Evolutionary conservation across 2,797 vertebrate species (phyloP).

Genomic region (Sebastes diploproa): DNA sequence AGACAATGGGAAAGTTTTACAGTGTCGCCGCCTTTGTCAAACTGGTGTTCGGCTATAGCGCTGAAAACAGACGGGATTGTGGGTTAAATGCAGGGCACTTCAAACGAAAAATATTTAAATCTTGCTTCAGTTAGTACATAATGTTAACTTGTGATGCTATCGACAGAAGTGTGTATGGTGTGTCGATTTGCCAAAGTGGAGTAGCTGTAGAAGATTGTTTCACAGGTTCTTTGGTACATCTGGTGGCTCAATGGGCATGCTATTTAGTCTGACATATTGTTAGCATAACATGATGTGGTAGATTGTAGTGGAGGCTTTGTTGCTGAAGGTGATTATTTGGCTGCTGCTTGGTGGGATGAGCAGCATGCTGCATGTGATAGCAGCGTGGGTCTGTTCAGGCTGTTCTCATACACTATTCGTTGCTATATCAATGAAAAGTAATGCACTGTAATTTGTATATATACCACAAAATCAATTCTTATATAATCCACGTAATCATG

Average conservation of each 20-base stretch:
- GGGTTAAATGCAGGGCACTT: conserved; percentile 54
- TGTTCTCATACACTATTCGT: too few species aligned
- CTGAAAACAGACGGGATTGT: conserved; percentile 37
- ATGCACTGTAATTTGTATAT: too few species aligned
- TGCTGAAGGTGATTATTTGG: neutral
- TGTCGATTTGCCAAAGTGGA: neutral
- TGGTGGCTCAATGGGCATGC: neutral
- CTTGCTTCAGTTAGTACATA: neutral
- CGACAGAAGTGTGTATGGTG: neutral
- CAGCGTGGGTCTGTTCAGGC: too few species aligned
- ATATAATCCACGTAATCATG: too few species aligned
- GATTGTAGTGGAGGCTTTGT: neutral
- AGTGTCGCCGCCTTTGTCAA: conserved; percentile 53
- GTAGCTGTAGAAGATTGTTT: neutral
- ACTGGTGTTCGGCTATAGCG: conserved; percentile 14
- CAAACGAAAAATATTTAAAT: conserved; percentile 13
- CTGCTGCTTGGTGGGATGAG: neutral
- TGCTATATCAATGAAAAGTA: too few species aligned
- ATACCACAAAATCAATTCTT: too few species aligned
- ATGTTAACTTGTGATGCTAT: neutral
- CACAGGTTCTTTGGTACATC: neutral
- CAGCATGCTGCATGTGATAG: neutral
- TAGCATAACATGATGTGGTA: neutral
- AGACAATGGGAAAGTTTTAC: conserved; percentile 83
- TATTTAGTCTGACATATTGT: neutral